phyloP scores from a whole-genome alignment of 1,140 invertebrate genomes.

The Tigriopus japonicus region DNA sequence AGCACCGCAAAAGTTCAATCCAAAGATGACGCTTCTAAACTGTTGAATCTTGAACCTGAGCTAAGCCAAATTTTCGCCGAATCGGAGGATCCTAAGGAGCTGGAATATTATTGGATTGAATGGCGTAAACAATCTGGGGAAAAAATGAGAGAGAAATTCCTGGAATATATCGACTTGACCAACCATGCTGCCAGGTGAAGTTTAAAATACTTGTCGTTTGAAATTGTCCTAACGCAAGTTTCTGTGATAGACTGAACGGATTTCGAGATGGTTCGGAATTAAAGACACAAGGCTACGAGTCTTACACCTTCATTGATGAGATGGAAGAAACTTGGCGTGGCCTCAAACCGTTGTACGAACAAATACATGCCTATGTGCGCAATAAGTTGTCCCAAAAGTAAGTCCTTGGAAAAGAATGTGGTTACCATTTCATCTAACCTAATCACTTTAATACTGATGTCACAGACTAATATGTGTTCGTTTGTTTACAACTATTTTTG shows the following conservation, averaged over 20 bases:
- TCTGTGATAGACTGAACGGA: conserved; percentile 27
- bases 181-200: conserved; percentile 62
- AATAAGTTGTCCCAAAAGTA: conserved; percentile 42
- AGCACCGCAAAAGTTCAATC: conserved; percentile 58
- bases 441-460: no score
- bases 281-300: conserved; percentile 66
- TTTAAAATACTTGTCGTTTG: conserved; percentile 52
- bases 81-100: conserved; percentile 46
- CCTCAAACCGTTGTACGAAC: conserved; percentile 66
- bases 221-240: conserved; percentile 1
- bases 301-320: conserved; percentile 45
- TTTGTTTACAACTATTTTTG: no score
- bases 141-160: conserved; percentile 42
- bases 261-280: conserved; percentile 59
- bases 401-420: no score
- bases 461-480: no score
- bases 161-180: conserved; percentile 47
- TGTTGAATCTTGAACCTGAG: conserved; percentile 57
- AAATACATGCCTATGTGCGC: conserved; percentile 71
- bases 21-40: conserved; percentile 40
- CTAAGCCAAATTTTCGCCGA: conserved; percentile 42
- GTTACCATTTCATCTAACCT: no score
- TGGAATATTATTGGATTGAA: conserved; percentile 49
- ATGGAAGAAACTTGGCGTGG: conserved; percentile 59
- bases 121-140: conserved; percentile 55